These are phyloP conservation scores for Oscheius sp. DNA, from an alignment of 2,888 invertebrate species.

Conservation along the genomic window DNA sequence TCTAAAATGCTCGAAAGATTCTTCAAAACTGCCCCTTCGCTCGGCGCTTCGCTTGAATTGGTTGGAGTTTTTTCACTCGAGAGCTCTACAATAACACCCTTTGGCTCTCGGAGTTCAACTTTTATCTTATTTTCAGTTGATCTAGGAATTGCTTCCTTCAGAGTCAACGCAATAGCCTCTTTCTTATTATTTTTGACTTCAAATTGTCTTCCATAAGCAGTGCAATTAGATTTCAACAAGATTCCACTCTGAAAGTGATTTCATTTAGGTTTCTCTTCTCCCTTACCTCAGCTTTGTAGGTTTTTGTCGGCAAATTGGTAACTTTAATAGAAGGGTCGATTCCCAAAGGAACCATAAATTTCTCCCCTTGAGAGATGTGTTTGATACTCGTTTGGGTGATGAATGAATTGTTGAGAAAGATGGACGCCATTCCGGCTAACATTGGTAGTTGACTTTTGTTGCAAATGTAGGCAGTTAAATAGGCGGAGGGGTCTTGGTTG, in stretches of 20 bases:
- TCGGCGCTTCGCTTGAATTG: no score
- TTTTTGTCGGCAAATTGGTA: background rate
- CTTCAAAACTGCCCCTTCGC: no score
- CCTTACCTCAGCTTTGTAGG: background rate
- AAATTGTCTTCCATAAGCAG: background rate
- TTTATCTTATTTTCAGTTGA: background rate
- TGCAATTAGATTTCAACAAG: no score
- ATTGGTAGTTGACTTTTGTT: background rate
- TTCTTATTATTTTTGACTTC: background rate
- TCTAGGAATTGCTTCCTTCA: background rate
- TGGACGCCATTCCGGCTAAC: background rate
- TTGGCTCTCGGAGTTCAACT: no score
- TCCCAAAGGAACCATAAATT: background rate
- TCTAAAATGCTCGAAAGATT: no score
- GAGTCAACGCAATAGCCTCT: background rate
- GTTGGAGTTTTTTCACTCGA: background rate
- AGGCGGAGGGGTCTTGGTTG: background rate
- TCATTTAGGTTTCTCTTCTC: background rate
- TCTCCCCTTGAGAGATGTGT: background rate
- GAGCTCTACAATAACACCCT: no score
- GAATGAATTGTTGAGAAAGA: background rate
- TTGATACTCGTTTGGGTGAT: background rate
- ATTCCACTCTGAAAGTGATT: background rate
- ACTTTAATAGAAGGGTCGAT: background rate
- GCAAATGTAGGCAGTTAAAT: background rate